phyloP scores from a whole-genome alignment of 2,113 vertebrate species.

The Microcebus jonahi region DNA sequence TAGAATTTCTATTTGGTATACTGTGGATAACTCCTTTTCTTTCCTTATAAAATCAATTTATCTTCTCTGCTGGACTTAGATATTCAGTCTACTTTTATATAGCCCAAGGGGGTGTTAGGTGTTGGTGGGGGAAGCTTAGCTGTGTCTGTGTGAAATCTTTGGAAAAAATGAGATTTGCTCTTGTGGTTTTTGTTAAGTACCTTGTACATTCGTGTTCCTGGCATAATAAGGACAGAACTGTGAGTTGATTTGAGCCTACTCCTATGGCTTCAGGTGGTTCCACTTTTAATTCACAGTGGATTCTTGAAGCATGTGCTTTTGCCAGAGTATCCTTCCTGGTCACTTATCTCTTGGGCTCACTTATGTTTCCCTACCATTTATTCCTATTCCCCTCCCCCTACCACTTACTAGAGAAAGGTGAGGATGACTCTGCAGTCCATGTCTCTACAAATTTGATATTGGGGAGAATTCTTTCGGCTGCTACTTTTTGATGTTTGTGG shows the following conservation, averaged over 20 bases:
- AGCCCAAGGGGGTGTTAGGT: neutral
- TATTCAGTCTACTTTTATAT: neutral
- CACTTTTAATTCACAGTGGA: neutral
- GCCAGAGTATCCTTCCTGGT: neutral
- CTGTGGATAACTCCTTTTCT: neutral
- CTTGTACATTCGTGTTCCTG: neutral
- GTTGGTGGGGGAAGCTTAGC: neutral
- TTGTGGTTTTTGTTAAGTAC: neutral
- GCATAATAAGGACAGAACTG: neutral
- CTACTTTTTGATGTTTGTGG: neutral
- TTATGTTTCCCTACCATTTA: neutral
- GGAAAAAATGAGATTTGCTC: neutral
- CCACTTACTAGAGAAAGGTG: neutral
- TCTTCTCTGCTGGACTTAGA: neutral
- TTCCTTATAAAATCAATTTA: neutral
- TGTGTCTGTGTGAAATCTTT: neutral
- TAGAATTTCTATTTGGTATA: neutral
- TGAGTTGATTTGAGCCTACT: neutral
- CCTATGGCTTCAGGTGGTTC: neutral
- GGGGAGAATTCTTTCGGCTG: neutral
- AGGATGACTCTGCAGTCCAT: neutral
- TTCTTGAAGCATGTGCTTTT: neutral
- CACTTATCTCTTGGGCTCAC: neutral
- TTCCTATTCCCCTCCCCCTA: neutral
- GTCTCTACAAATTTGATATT: neutral